Conservation (phyloP, 2,888 invertebrate species). For the Pandemis corylana region DNA sequence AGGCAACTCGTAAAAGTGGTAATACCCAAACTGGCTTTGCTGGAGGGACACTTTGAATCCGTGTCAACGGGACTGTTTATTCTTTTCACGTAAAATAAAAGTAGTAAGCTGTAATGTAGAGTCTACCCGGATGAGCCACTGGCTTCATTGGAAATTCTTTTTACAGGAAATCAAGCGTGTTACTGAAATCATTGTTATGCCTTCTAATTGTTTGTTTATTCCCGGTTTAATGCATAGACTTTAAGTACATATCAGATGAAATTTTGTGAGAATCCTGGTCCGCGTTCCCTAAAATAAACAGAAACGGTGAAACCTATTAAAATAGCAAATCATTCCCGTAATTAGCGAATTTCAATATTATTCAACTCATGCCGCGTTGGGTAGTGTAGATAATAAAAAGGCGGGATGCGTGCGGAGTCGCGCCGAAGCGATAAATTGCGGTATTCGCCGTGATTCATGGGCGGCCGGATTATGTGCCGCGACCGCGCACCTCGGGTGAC, state of each 20-base stretch:
- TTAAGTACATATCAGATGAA: too few relatives aligned
- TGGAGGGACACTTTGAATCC: conserved; percentile 19
- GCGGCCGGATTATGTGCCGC: conserved; percentile 50
- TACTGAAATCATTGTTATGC: too few relatives aligned
- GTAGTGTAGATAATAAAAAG: conserved; percentile 57
- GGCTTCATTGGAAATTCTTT: not conserved
- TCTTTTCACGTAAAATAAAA: not conserved
- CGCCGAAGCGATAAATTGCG: conserved; percentile 59
- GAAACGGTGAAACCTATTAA: not conserved
- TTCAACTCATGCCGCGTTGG: conserved; percentile 16
- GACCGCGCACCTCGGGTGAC: conserved; percentile 20
- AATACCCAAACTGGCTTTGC: conserved; percentile 31
- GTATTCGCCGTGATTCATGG: conserved; percentile 55
- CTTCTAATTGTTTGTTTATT: too few relatives aligned
- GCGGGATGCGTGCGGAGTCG: conserved; percentile 51
- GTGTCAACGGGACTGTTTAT: conserved; percentile 19
- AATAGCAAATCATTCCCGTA: not conserved
- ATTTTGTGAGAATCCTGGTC: too few relatives aligned
- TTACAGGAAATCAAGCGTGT: too few relatives aligned
- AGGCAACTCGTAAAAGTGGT: conserved; percentile 25
- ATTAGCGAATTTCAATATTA: not conserved
- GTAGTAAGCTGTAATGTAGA: not conserved
- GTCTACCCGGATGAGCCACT: not conserved
- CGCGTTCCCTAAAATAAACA: not conserved
- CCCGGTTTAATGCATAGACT: too few relatives aligned